Base-by-base conservation (phyloP, 2,113 vertebrate genomes). In the Oryzias woworae region DNA sequence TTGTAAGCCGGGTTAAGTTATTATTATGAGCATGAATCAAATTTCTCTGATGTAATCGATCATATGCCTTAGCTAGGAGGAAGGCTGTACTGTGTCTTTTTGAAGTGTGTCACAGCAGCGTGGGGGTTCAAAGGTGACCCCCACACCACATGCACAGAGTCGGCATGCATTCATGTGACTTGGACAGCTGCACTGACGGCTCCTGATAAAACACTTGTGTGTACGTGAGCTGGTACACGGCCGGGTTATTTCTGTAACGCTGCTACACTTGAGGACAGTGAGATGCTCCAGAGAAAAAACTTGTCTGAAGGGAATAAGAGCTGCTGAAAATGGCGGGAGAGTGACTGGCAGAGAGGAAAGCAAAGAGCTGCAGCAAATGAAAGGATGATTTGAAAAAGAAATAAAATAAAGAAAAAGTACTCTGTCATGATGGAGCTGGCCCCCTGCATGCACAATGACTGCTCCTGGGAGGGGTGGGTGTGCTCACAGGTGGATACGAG, bases 391-490 rank as follows among this genome's bases (percentile, higher is more conserved):
- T 28, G 26, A 2, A 28, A 5, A 63, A 66, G 51, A n/a, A 6
- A 47, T 2, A 48, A 69, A 50, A 18, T 75, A 50, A 62, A 77
- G 64, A 66, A 66, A 54, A 89, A 71, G 69, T 87, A 91, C 82
- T 87, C 69, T 80, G 78, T 69, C 62, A 42, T 42, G 77, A 31
- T 60, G 79, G 58, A 26, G 55, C 53, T 60, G 42, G 62, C 73
- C 58, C 75, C 59, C 80, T 82, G 81, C 73, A 69, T 67, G 66
- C 72, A 69, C 53, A n/a, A 22, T 70, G 74, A 53, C 84, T 75
- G 83, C 82, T 75, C 58, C 56, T 72, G 73, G 78, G 82, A 59
- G 62, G 81, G 56, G 57, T 52, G 77, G 69, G 62, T 73, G 67
- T 76, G 64, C 53, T 59, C 72, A 43, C 69, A 68, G 76, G 74